phyloP scores from a whole-genome alignment of 2,888 invertebrate species.

The Erebia ligea region DNA sequence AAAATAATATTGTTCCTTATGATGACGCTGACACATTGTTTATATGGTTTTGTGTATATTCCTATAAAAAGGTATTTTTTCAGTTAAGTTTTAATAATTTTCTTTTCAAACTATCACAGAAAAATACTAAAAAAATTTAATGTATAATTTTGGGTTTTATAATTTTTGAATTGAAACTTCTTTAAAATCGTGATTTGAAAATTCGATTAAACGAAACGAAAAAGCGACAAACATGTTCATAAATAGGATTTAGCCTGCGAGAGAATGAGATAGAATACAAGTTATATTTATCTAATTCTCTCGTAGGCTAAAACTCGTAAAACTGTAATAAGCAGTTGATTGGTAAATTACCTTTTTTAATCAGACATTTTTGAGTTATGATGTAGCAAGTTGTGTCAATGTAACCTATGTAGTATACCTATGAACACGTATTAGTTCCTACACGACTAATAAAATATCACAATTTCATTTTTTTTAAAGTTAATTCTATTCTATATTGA shows the following conservation, averaged over 20 bases:
- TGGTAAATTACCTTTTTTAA: slow-evolving; percentile 9
- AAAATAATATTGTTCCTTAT: slow-evolving; percentile 30
- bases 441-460: not conserved
- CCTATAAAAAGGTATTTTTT: not conserved
- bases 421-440: too few relatives aligned
- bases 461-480: not conserved
- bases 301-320: too few relatives aligned
- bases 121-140: not conserved
- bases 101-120: not conserved
- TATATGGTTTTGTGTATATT: not conserved
- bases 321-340: slow-evolving; percentile 8
- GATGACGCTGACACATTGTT: slow-evolving; percentile 26
- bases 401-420: too few relatives aligned
- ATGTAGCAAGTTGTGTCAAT: not conserved
- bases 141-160: too few relatives aligned
- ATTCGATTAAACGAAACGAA: too few relatives aligned
- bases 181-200: too few relatives aligned
- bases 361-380: slow-evolving; percentile 18
- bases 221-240: too few relatives aligned
- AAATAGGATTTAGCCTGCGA: too few relatives aligned
- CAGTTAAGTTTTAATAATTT: not conserved
- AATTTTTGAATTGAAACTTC: too few relatives aligned
- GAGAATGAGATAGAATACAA: too few relatives aligned
- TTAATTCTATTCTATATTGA: not conserved
- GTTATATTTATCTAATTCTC: too few relatives aligned